These are phyloP conservation scores for Stigmatopora nigra DNA, from an alignment of 2,113 vertebrate species.

Conservation along the genomic window DNA sequence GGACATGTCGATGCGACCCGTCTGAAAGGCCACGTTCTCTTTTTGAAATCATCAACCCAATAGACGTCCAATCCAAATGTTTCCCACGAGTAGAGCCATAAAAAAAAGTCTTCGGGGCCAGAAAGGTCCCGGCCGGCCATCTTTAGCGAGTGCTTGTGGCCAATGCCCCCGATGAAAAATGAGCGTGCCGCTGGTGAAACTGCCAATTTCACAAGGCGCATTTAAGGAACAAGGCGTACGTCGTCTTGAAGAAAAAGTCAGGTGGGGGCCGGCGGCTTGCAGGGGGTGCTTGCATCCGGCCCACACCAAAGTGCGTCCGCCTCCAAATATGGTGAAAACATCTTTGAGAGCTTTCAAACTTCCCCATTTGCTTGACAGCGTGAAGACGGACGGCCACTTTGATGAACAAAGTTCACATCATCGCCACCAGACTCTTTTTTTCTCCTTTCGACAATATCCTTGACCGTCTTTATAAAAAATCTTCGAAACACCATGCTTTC, in stretches of 20 bases:
- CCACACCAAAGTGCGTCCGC: conserved; percentile 40
- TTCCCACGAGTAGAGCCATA: background rate
- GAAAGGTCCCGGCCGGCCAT: background rate
- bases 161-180: background rate
- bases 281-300: conserved; percentile 71
- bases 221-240: background rate
- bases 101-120: background rate
- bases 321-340: conserved; percentile 75
- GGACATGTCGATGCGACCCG: conserved; percentile 82
- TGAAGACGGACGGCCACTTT: background rate
- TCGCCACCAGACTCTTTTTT: too few species aligned
- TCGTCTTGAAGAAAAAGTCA: conserved; percentile 11
- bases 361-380: conserved; percentile 58
- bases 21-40: conserved; percentile 54
- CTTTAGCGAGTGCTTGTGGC: background rate
- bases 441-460: too few species aligned
- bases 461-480: too few species aligned
- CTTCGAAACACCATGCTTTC: too few species aligned
- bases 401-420: background rate
- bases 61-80: too few species aligned
- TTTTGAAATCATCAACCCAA: too few species aligned
- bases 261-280: background rate
- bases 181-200: too few species aligned
- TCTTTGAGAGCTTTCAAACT: conserved; percentile 49
- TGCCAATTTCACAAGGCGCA: conserved; percentile 3